Evolutionary conservation across 2,888 invertebrate genomes (phyloP), one percentile per base, ranked within the genome.

Genomic region (Drosophila yooni): DNA sequence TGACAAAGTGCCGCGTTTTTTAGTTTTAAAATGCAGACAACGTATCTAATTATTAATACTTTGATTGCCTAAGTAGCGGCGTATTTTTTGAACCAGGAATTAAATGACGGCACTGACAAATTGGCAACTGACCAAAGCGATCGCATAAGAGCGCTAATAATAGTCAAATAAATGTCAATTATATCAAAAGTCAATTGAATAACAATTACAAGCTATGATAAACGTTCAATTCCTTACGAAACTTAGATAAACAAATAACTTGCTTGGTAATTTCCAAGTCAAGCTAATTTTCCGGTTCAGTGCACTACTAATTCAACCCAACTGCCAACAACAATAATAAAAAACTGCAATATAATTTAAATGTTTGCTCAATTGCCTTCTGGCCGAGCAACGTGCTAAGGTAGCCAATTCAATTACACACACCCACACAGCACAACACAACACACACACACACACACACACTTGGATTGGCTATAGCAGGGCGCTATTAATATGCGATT

Each of bases 401-500:
- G 13, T 56, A 54, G 43, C 59, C 72, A 71, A 71, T 72, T 72
- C 51, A 59, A 31, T 34, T 13, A 34, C 25, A 46, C 59, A 61
- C 53, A 59, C 62, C 27, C 61, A 62, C 48, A 46, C 7, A 48
- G 6, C 21, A 59, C 53, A 43, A 25, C 3, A n/a, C n/a, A n/a
- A 46, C 21, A 54, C 21, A 1, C 21, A 11, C 11, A 31, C 40
- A 7, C 46, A 54, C 21, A 59, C 43, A 33, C 40, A 56, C 63
- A 57, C 50, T 60, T 68, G 75, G 62, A 79, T 81, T 85, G 79
- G 75, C 79, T 76, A 88, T 82, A 88, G 72, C 72, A 77, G 87
- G 82, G 90, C 87, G 91, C 85, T 90, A 91, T 92, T 92, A 91
- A 92, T 92, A 88, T 90, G 91, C 91, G 84, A 91, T 91, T 91